Conservation (phyloP, 2,113 vertebrate genomes). For the Zosterops pallidus region DNA sequence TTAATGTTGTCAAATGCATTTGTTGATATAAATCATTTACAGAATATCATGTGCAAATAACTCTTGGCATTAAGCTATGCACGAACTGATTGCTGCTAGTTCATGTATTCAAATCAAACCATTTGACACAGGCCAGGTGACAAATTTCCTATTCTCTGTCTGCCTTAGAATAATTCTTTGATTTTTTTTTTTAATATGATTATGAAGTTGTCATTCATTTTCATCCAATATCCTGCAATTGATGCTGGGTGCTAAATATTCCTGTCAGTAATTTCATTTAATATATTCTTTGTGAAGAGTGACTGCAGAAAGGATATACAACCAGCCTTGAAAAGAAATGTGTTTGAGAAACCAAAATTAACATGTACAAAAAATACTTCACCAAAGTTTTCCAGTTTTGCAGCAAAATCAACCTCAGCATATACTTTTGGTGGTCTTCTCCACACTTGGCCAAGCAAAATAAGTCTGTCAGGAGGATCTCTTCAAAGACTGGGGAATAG, state of each 20-base stretch:
- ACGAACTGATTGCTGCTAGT: background rate
- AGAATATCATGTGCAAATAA: background rate
- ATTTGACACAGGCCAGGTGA: constrained; percentile 8
- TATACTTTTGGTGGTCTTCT: background rate
- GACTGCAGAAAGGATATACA: background rate
- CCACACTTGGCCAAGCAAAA: background rate
- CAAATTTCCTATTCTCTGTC: background rate
- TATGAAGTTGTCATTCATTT: background rate
- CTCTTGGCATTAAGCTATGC: background rate
- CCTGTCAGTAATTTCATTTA: constrained; percentile 8
- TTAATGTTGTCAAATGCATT: background rate
- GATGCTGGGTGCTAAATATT: constrained; percentile 13
- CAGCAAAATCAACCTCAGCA: background rate
- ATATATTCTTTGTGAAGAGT: background rate
- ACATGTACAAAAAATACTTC: background rate
- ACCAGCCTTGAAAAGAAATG: background rate
- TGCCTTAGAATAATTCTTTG: constrained; percentile 11
- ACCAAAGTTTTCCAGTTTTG: background rate
- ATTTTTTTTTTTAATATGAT: background rate
- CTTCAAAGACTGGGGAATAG: background rate
- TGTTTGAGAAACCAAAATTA: background rate
- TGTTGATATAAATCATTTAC: constrained; percentile 26
- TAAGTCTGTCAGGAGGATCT: background rate
- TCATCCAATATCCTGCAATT: background rate
- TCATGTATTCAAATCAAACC: background rate